Evolutionary conservation across 2,888 invertebrate genomes (phyloP).

Genomic region (Campoplex nolae): DNA sequence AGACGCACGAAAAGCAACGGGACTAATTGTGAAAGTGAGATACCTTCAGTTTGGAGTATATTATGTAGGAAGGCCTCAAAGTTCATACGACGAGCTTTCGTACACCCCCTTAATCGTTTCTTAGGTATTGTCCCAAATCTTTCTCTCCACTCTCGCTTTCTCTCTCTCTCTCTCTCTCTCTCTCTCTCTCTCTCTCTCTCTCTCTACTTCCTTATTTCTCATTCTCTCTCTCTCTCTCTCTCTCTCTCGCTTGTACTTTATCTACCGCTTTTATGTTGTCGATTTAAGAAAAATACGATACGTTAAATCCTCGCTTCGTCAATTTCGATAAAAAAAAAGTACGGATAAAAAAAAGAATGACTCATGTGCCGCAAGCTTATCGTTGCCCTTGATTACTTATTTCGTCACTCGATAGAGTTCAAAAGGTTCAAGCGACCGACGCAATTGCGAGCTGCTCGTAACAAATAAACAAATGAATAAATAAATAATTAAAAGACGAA

Average conservation of each 20-base stretch:
- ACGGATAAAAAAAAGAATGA: conserved; percentile 29
- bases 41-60: conserved; percentile 83
- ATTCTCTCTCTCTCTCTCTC: not conserved
- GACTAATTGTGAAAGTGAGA: conserved; percentile 83
- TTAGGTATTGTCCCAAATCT: conserved; percentile 79
- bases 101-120: conserved; percentile 82
- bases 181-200: conserved; percentile 16
- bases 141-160: conserved; percentile 34
- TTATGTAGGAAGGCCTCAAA: conserved; percentile 83
- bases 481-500: not conserved
- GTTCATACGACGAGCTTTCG: conserved; percentile 82
- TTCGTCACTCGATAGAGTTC: conserved; percentile 65
- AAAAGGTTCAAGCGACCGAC: conserved; percentile 51
- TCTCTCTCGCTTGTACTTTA: conserved; percentile 20
- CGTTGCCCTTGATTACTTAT: conserved; percentile 61
- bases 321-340: conserved; percentile 6
- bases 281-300: conserved; percentile 2
- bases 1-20: conserved; percentile 84
- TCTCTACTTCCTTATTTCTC: conserved; percentile 2
- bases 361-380: conserved; percentile 51
- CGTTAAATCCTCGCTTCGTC: conserved; percentile 25
- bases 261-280: conserved; percentile 4
- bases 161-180: conserved; percentile 30
- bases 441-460: conserved; percentile 24
- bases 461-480: not conserved